These are phyloP conservation scores for Leptatherina wallacei DNA, from an alignment of 2,797 vertebrate genomes.

Conservation along the genomic window DNA sequence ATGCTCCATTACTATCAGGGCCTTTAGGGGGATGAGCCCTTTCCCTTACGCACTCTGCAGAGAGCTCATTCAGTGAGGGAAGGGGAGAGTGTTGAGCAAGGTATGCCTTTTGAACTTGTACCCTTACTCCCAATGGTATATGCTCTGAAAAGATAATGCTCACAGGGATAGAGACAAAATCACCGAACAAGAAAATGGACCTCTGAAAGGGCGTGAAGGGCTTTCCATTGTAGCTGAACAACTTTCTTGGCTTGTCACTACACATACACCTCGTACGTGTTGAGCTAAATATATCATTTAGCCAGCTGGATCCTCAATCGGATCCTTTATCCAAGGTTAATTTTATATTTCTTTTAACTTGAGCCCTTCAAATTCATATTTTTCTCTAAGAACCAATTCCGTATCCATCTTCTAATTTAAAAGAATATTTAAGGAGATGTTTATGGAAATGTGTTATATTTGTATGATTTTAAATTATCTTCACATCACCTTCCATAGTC, in stretches of 20 bases:
- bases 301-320: neutral
- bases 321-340: no score
- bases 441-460: no score
- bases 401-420: no score
- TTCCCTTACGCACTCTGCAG: conserved; percentile 2
- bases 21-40: neutral
- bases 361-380: neutral
- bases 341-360: neutral
- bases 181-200: conserved; percentile 6
- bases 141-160: neutral
- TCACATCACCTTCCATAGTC: no score
- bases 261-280: neutral
- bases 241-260: neutral
- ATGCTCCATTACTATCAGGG: neutral
- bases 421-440: no score
- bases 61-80: conserved; percentile 10
- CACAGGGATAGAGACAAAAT: conserved; percentile 10
- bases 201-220: neutral
- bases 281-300: no score
- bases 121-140: conserved; percentile 5
- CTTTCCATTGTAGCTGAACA: neutral
- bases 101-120: conserved; percentile 4
- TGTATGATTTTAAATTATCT: no score
- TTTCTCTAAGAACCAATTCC: neutral
- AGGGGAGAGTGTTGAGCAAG: conserved; percentile 5